Percentiles rank a stretch among this genome's conserved stretches.
phyloP scores from a whole-genome alignment of 2,888 invertebrate genomes.

The Caradrina clavipalpis region DNA sequence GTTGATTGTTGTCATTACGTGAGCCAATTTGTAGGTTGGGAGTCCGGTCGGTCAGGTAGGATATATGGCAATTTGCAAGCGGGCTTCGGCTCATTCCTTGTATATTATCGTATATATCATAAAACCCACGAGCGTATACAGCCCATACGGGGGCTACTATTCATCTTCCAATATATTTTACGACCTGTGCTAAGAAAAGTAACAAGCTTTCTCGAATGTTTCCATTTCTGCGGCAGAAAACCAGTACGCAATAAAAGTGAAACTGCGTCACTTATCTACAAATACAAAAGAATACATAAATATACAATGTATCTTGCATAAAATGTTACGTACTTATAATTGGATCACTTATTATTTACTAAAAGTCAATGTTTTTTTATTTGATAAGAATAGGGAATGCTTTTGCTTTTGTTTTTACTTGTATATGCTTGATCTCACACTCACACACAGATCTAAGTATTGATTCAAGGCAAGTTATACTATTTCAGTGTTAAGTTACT shows the following conservation, averaged over 20 bases:
- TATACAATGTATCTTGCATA: background rate
- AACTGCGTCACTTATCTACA: conserved; percentile 24
- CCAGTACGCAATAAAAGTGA: conserved; percentile 14
- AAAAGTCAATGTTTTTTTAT: too few species aligned
- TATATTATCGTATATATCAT: conserved; percentile 61
- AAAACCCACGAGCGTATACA: conserved; percentile 49
- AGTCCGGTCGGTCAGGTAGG: conserved; percentile 65
- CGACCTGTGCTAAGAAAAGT: conserved; percentile 57
- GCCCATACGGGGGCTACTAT: conserved; percentile 51
- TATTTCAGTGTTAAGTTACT: conserved; percentile 37
- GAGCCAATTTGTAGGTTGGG: conserved; percentile 55
- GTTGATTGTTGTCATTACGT: conserved; percentile 63
- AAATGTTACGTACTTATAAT: too few species aligned
- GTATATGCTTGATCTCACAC: background rate
- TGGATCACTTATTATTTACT: too few species aligned
- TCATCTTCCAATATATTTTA: conserved; percentile 66
- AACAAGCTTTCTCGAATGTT: conserved; percentile 54
- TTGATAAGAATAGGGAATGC: background rate
- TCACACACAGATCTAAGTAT: conserved; percentile 26
- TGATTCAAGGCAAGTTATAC: conserved; percentile 20
- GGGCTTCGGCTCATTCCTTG: conserved; percentile 52
- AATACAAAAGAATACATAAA: background rate
- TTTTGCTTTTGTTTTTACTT: background rate
- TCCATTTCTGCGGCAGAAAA: conserved; percentile 36
- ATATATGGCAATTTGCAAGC: conserved; percentile 66